phyloP scores from a whole-genome alignment of 2,797 vertebrate genomes.

The Phoeniculus purpureus region DNA sequence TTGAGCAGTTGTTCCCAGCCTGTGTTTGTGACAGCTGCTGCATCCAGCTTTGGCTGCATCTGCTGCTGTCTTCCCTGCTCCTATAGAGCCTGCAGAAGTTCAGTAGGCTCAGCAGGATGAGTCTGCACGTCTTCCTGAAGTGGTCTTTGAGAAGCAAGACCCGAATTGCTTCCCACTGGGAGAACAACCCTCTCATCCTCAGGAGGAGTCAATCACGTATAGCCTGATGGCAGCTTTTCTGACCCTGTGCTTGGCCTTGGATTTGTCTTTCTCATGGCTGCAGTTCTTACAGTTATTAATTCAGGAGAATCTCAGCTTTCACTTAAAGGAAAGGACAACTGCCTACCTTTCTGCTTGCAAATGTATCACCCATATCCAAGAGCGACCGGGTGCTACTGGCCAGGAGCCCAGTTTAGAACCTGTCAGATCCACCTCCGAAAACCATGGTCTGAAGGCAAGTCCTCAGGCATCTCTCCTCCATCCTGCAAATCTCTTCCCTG shows the following conservation, averaged over 20 bases:
- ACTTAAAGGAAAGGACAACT: not conserved
- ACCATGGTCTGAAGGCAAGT: not conserved
- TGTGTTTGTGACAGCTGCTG: not conserved
- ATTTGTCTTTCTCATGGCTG: not conserved
- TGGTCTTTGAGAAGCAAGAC: not conserved
- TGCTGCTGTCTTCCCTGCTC: not conserved
- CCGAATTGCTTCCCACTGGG: not conserved
- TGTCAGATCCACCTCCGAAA: not conserved
- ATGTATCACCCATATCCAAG: not conserved
- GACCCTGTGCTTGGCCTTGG: not conserved
- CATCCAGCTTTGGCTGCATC: not conserved
- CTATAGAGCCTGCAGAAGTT: not conserved
- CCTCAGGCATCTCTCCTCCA: not conserved
- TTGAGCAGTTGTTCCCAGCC: not conserved
- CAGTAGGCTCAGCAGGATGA: not conserved
- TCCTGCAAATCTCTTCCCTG: not conserved
- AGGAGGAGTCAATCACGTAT: fast-evolving
- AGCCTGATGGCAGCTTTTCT: not conserved
- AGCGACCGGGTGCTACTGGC: not conserved
- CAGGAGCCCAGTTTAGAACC: not conserved
- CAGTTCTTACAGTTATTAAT: not conserved
- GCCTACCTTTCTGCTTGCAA: not conserved
- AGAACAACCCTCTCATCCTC: not conserved
- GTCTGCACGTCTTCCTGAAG: not conserved
- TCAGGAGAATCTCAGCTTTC: not conserved